Evolutionary conservation across 2,113 vertebrate species (phyloP).

Genomic region (Gnathonemus echidnorhynchus): DNA sequence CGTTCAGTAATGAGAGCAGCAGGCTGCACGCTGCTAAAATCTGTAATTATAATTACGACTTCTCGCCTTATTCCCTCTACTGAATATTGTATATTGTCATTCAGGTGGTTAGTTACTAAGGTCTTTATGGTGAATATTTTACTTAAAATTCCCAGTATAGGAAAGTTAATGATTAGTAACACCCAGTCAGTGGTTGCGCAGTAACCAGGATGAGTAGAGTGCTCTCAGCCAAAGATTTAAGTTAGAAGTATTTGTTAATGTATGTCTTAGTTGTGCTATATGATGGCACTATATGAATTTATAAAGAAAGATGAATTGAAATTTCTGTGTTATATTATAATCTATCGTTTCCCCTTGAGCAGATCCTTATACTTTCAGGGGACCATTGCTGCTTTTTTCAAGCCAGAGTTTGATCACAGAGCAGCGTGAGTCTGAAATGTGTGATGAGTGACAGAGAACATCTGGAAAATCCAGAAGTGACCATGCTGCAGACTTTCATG

Average conservation of each 20-base stretch:
- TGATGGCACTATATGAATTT: neutral
- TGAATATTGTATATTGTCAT: neutral
- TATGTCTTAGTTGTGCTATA: neutral
- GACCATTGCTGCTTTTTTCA: neutral
- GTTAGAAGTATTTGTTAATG: neutral
- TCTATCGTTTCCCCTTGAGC: neutral
- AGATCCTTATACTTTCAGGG: neutral
- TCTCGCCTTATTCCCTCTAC: conserved; percentile 40
- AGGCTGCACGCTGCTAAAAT: conserved; percentile 63
- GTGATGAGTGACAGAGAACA: conserved; percentile 16
- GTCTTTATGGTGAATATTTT: neutral
- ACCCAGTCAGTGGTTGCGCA: neutral
- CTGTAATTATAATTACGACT: conserved; percentile 70
- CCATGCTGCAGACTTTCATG: neutral
- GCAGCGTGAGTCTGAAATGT: neutral
- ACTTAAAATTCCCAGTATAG: neutral
- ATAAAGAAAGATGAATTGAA: neutral
- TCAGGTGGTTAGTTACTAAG: neutral
- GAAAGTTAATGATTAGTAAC: neutral
- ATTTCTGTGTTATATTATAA: neutral
- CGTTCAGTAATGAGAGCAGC: conserved; percentile 64
- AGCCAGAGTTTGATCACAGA: neutral
- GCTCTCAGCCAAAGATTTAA: neutral
- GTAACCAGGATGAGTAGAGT: neutral
- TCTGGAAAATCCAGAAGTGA: conserved; percentile 8